These are phyloP conservation scores for Notoglanidium macrostoma DNA, from an alignment of 2,797 vertebrate genomes.

Conservation along the genomic window DNA sequence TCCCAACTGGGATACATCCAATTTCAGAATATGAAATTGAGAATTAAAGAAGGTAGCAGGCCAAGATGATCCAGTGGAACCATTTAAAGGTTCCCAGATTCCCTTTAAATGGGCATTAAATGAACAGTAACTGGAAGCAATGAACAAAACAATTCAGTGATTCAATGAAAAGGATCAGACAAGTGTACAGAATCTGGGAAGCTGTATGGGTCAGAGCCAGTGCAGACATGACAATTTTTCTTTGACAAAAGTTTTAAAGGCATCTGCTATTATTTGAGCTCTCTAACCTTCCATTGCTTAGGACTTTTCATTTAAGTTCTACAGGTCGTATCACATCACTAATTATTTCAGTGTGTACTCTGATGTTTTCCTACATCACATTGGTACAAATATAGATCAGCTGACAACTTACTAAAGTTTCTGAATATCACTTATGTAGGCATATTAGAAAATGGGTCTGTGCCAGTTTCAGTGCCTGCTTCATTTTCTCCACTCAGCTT, in stretches of 20 bases:
- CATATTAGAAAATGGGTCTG: constrained; percentile 27
- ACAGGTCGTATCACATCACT: neutral
- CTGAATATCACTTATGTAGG: constrained; percentile 5
- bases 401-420: constrained; percentile 21
- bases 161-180: neutral
- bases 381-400: neutral
- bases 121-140: neutral
- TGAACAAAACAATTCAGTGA: neutral
- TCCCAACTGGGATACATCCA: neutral
- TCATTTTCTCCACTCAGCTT: neutral
- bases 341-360: neutral
- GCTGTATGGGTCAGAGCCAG: neutral
- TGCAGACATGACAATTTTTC: neutral
- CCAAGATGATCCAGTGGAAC: neutral
- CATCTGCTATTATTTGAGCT: neutral
- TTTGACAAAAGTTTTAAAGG: neutral
- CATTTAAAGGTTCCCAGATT: too few relatives aligned
- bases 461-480: neutral
- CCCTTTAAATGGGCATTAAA: too few relatives aligned
- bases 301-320: neutral
- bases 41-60: neutral
- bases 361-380: neutral
- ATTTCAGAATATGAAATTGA: neutral
- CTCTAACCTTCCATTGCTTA: neutral
- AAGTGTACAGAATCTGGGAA: neutral